A percentile compares a stretch with the other conserved stretches of the same genome.
Conservation (phyloP, 30 jellyfish, hydroid and myxozoan genomes). For the Morbakka virulenta region DNA sequence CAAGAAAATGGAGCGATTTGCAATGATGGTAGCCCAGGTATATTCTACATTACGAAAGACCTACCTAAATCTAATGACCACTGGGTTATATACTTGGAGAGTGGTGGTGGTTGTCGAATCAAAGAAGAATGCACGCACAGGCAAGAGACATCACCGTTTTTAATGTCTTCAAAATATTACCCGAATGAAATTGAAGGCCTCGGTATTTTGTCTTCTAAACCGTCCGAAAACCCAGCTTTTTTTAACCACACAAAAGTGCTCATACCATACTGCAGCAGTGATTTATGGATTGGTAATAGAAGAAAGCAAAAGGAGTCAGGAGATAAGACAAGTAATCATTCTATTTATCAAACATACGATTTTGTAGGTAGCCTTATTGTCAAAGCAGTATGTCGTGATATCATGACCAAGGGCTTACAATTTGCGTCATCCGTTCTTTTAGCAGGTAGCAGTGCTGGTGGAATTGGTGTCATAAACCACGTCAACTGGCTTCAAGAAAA, state of each 20-base stretch:
- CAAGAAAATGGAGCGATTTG: conserved; percentile 46
- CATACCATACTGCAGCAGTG: conserved; percentile 88
- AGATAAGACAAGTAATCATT: not conserved
- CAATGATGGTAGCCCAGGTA: conserved; percentile 64
- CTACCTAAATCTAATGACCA: not conserved
- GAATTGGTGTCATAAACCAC: conserved; percentile 78
- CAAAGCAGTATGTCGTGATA: conserved; percentile 44
- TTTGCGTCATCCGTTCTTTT: conserved; percentile 49
- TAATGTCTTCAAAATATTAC: conserved; percentile 45
- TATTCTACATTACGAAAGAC: conserved; percentile 54
- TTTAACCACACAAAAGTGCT: conserved; percentile 50
- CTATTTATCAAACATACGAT: not conserved
- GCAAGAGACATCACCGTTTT: conserved; percentile 32
- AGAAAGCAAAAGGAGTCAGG: not conserved
- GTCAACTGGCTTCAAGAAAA: conserved; percentile 5
- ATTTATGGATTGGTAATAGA: conserved; percentile 82
- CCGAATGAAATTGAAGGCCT: conserved; percentile 45
- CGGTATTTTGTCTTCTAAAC: conserved; percentile 43
- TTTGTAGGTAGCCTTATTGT: conserved; percentile 65
- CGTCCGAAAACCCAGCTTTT: conserved; percentile 1
- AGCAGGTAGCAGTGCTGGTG: conserved; percentile 97
- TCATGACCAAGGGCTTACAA: conserved; percentile 33
- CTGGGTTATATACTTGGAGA: conserved; percentile 86
- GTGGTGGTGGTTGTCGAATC: conserved; percentile 86
- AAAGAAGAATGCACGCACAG: conserved; percentile 50